Percentiles rank a stretch among this genome's conserved stretches.
These are phyloP conservation scores for Epistrophe eligans DNA, from an alignment of 2,888 invertebrate species.

Conservation along the genomic window DNA sequence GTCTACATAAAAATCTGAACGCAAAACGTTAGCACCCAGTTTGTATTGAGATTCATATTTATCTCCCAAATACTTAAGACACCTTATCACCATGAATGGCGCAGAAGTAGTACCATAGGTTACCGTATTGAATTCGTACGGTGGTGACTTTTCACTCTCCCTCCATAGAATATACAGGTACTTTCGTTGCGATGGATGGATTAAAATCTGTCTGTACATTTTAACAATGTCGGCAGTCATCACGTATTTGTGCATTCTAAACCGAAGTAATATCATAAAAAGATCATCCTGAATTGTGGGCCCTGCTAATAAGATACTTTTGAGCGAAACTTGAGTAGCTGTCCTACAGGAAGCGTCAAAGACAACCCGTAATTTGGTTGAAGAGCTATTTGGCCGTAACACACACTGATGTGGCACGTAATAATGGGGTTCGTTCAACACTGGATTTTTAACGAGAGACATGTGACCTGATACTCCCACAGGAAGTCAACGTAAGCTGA, in stretches of 20 bases:
- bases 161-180: constrained; percentile 72
- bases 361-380: background rate
- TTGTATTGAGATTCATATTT: constrained; percentile 55
- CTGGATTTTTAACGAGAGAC: too few relatives aligned
- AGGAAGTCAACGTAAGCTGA: too few relatives aligned
- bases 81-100: constrained; percentile 57
- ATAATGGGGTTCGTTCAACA: constrained; percentile 47
- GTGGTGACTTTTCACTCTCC: constrained; percentile 34
- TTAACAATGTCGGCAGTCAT: constrained; percentile 70
- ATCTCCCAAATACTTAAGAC: constrained; percentile 55
- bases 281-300: constrained; percentile 62
- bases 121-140: constrained; percentile 67
- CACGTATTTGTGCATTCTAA: constrained; percentile 13
- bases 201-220: constrained; percentile 70
- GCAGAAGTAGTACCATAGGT: constrained; percentile 63
- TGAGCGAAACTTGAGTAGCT: constrained; percentile 52
- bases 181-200: constrained; percentile 49
- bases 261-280: constrained; percentile 36
- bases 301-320: too few relatives aligned
- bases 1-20: too few relatives aligned
- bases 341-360: constrained; percentile 9
- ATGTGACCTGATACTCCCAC: too few relatives aligned
- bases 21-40: too few relatives aligned
- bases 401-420: constrained; percentile 71
- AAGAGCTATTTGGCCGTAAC: constrained; percentile 50